phyloP scores from a whole-genome alignment of 1,140 invertebrate genomes.

The Spodoptera frugiperda region DNA sequence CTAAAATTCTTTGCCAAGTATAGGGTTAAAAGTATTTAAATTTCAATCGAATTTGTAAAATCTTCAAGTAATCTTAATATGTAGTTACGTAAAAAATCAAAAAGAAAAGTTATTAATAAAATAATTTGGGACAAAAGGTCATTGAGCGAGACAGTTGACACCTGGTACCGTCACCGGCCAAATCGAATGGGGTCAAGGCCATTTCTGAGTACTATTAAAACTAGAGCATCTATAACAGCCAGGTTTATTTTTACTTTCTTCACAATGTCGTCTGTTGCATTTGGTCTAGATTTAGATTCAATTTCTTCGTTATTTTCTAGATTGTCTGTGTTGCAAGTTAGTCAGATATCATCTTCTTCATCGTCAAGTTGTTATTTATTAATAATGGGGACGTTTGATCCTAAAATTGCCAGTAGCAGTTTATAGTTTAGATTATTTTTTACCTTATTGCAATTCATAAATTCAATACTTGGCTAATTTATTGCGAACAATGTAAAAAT shows the following conservation, averaged over 20 bases:
- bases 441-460: no score
- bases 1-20: no score
- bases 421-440: no score
- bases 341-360: not conserved
- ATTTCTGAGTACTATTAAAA: constrained; percentile 69
- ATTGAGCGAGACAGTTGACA: constrained; percentile 52
- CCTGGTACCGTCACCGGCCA: constrained; percentile 63
- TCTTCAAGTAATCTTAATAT: not conserved
- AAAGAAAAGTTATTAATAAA: constrained; percentile 49
- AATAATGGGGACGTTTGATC: no score
- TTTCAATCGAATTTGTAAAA: not conserved
- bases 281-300: not conserved
- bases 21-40: no score
- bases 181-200: constrained; percentile 74
- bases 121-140: constrained; percentile 57
- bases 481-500: no score
- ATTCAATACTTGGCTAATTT: no score
- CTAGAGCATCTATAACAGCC: constrained; percentile 49
- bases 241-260: constrained; percentile 51
- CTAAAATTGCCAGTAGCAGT: not conserved
- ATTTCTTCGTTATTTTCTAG: not conserved
- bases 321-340: not conserved
- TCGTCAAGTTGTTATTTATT: no score
- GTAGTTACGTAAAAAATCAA: constrained; percentile 8
- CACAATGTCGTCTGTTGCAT: constrained; percentile 14